A percentile compares a stretch with the other conserved stretches of the same genome.
Evolutionary conservation across 2,797 vertebrate genomes (phyloP).

Genomic region (Poecilia velifera): DNA sequence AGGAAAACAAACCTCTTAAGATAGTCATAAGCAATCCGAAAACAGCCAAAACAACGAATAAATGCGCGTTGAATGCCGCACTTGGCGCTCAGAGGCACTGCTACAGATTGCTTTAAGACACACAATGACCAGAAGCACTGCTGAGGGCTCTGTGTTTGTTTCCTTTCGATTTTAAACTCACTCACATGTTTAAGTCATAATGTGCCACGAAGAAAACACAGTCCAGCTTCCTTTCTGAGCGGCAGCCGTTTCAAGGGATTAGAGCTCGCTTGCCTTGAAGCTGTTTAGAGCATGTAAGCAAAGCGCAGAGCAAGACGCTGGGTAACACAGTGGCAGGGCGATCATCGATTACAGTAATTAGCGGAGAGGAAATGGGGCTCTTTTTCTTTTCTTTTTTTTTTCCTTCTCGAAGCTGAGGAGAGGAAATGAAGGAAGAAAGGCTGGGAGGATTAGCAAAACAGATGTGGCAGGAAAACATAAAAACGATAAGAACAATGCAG

Average conservation of each 20-base stretch:
- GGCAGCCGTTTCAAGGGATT: slow-evolving; percentile 44
- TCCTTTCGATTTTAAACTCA: slow-evolving; percentile 37
- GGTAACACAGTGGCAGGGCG: slow-evolving; percentile 33
- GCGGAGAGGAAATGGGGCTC: slow-evolving; percentile 45
- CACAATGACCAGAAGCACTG: slow-evolving; percentile 16
- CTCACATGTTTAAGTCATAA: slow-evolving; percentile 49
- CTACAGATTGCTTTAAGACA: slow-evolving; percentile 26
- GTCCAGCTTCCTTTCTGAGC: slow-evolving; percentile 54
- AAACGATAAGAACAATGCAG: slow-evolving; percentile 3
- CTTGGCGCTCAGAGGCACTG: slow-evolving; percentile 6
- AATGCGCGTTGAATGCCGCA: slow-evolving; percentile 17
- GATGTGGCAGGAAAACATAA: slow-evolving; percentile 36
- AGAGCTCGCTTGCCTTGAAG: slow-evolving; percentile 40
- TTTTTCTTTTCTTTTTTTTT: neutral
- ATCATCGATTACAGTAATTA: slow-evolving; percentile 68
- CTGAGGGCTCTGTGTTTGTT: slow-evolving; percentile 53
- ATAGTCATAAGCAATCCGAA: slow-evolving; percentile 5
- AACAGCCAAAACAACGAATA: slow-evolving; percentile 13
- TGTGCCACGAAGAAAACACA: slow-evolving; percentile 43
- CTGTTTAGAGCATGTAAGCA: slow-evolving; percentile 15
- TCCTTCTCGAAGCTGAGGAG: slow-evolving; percentile 30
- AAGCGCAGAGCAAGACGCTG: slow-evolving; percentile 22
- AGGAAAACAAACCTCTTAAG: slow-evolving; percentile 20
- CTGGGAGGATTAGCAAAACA: neutral
- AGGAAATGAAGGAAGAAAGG: slow-evolving; percentile 34